Percentiles rank a stretch among this genome's conserved stretches.
phyloP scores from a whole-genome alignment of 92 coral and sea anemone species.

The Bergia puertoricense region DNA sequence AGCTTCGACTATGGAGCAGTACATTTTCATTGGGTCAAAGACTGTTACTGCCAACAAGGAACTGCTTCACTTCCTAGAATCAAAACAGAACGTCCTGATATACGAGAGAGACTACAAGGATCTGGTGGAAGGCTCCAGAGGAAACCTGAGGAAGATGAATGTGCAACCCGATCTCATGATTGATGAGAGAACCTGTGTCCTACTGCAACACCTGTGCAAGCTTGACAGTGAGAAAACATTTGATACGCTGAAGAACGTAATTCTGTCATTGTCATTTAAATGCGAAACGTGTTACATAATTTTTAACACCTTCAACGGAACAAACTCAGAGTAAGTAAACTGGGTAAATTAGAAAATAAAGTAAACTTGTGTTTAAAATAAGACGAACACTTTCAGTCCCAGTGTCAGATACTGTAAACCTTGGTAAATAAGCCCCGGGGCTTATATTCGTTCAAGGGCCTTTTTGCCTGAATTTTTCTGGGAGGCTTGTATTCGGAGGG shows the following conservation, averaged over 20 bases:
- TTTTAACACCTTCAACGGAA: constrained; percentile 44
- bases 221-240: constrained; percentile 58
- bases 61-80: constrained; percentile 79
- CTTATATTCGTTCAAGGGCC: no score
- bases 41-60: constrained; percentile 67
- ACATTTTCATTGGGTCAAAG: constrained; percentile 82
- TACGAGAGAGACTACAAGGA: constrained; percentile 80
- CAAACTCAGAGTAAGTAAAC: constrained; percentile 51
- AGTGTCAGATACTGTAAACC: no score
- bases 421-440: no score
- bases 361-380: no score
- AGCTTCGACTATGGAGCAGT: constrained; percentile 53
- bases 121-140: constrained; percentile 27
- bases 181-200: constrained; percentile 83
- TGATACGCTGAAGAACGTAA: constrained; percentile 69
- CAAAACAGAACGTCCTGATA: constrained; percentile 73
- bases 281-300: constrained; percentile 79
- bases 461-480: no score
- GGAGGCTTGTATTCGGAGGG: no score
- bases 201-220: constrained; percentile 57
- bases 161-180: constrained; percentile 88
- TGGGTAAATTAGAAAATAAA: background rate
- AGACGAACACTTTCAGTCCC: no score
- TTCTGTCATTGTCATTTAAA: constrained; percentile 79
- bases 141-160: constrained; percentile 63